Conservation (phyloP, 2,797 vertebrate genomes). For the Nasua narica region DNA sequence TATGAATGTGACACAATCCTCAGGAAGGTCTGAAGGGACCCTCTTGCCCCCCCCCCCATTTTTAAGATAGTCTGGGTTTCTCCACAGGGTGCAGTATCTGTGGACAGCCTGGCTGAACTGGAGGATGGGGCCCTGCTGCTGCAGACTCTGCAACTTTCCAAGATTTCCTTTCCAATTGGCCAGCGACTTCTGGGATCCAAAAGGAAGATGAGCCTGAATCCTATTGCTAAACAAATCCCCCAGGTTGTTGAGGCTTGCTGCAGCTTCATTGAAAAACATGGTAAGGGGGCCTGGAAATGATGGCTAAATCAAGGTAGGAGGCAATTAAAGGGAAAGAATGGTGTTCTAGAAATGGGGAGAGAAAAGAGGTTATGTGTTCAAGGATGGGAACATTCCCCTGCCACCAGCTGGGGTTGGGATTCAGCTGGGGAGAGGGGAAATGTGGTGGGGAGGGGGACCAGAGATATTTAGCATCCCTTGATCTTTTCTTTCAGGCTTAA, state of each 20-base stretch:
- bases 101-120: conserved; percentile 92
- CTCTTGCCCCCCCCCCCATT: conserved; percentile 39
- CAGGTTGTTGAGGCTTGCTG: conserved; percentile 92
- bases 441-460: not conserved
- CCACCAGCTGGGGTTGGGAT: not conserved
- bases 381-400: not conserved
- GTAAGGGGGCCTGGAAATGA: conserved; percentile 77
- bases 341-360: not conserved
- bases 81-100: conserved; percentile 90
- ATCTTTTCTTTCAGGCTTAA: conserved; percentile 87
- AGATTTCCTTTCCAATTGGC: conserved; percentile 85
- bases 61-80: conserved; percentile 57
- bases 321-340: not conserved
- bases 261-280: conserved; percentile 89
- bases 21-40: conserved; percentile 72
- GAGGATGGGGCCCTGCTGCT: conserved; percentile 90
- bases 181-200: conserved; percentile 85
- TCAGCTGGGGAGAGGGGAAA: not conserved
- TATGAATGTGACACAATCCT: conserved; percentile 12
- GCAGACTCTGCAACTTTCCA: conserved; percentile 93
- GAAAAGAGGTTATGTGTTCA: not conserved
- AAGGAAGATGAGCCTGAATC: conserved; percentile 91
- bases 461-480: not conserved
- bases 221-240: conserved; percentile 92
- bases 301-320: not conserved